A percentile compares a stretch with the other conserved stretches of the same genome.
Conservation (phyloP, 2,888 invertebrate genomes). For the Megaustenia siamemsis region DNA sequence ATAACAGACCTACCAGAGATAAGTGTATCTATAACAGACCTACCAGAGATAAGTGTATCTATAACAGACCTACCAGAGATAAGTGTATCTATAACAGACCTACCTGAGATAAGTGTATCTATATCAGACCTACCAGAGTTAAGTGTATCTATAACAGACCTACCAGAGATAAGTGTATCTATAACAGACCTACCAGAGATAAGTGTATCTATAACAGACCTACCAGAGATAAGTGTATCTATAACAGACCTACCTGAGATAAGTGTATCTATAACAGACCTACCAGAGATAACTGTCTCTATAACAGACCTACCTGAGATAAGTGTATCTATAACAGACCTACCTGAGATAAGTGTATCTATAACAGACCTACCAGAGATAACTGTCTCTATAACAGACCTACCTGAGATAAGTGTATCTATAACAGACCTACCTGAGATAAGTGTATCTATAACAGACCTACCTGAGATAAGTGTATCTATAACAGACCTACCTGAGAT, state of each 20-base stretch:
- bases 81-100: conserved; percentile 48
- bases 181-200: conserved; percentile 42
- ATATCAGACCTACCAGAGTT: conserved; percentile 40
- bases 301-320: conserved; percentile 40
- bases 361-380: conserved; percentile 42
- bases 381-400: too few species aligned
- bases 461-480: not conserved
- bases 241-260: conserved; percentile 40
- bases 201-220: conserved; percentile 48
- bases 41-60: not conserved
- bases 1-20: conserved; percentile 42
- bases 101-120: not conserved
- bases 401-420: not conserved
- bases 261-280: conserved; percentile 48
- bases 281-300: not conserved
- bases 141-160: conserved; percentile 48
- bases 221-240: not conserved
- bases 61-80: conserved; percentile 42
- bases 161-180: not conserved
- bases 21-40: conserved; percentile 48
- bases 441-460: conserved; percentile 48
- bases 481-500: conserved; percentile 40
- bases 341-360: not conserved
- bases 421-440: conserved; percentile 40
- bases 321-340: conserved; percentile 48